Percentiles rank a stretch among this genome's conserved stretches.
phyloP scores from a whole-genome alignment of 2,888 invertebrate genomes.

The Nomada hirtipes region DNA sequence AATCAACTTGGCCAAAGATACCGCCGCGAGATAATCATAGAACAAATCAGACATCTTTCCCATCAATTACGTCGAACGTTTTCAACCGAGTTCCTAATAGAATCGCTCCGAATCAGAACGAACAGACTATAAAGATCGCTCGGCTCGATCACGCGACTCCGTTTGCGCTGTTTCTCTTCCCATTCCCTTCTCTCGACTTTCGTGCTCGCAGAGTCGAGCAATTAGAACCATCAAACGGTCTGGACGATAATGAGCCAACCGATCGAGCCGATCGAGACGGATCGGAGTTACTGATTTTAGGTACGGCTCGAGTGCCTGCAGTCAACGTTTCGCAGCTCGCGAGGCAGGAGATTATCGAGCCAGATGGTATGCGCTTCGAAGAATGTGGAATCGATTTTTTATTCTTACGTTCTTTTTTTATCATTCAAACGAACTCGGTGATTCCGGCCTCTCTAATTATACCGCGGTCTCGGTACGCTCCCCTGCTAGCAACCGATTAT shows the following conservation, averaged over 20 bases:
- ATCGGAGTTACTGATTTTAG: constrained; percentile 69
- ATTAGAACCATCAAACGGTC: constrained; percentile 62
- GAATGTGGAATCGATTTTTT: constrained; percentile 57
- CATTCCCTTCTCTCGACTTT: constrained; percentile 29
- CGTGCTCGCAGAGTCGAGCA: constrained; percentile 48
- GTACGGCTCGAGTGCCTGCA: constrained; percentile 33
- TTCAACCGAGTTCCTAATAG: constrained; percentile 38
- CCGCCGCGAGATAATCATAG: constrained; percentile 17
- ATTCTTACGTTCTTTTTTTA: constrained; percentile 4
- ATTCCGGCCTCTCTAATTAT: constrained; percentile 59
- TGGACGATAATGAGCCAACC: constrained; percentile 62
- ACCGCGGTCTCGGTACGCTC: constrained; percentile 38
- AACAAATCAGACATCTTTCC: constrained; percentile 17
- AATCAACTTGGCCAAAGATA: neutral
- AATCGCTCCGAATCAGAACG: constrained; percentile 11
- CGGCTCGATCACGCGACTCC: constrained; percentile 43
- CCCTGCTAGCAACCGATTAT: constrained; percentile 51
- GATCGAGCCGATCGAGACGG: constrained; percentile 49
- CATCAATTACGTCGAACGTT: constrained; percentile 37
- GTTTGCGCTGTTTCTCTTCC: neutral
- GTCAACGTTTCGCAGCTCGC: constrained; percentile 19
- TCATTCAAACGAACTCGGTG: constrained; percentile 23
- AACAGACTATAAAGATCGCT: constrained; percentile 28
- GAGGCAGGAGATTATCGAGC: constrained; percentile 51
- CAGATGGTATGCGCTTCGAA: constrained; percentile 52